phyloP scores from a whole-genome alignment of 2,888 invertebrate species.

The Plebejus anna region DNA sequence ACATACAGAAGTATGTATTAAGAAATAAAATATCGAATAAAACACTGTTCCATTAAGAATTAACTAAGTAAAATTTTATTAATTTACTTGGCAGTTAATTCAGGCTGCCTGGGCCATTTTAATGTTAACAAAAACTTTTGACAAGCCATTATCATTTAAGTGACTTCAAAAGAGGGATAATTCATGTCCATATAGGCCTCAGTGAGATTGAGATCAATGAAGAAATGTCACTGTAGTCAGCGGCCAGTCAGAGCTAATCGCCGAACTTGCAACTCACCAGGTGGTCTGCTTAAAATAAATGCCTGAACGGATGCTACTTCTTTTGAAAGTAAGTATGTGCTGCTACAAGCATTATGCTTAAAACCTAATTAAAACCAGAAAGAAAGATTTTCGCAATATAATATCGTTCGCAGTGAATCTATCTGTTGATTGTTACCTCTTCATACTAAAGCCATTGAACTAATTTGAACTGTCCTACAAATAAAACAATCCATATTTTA shows the following conservation, averaged over 20 bases:
- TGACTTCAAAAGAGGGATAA: neutral
- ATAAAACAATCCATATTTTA: too few relatives aligned
- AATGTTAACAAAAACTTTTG: neutral
- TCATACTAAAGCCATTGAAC: too few relatives aligned
- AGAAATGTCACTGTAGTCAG: neutral
- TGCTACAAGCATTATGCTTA: neutral
- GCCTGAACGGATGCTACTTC: neutral
- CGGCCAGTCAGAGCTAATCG: neutral
- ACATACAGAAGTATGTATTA: too few relatives aligned
- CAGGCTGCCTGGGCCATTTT: too few relatives aligned
- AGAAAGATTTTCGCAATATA: too few relatives aligned
- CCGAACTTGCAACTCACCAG: neutral
- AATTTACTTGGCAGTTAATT: too few relatives aligned
- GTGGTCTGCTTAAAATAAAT: constrained; percentile 2
- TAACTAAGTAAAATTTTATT: too few relatives aligned
- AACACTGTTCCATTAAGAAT: too few relatives aligned
- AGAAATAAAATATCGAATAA: too few relatives aligned
- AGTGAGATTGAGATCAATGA: neutral
- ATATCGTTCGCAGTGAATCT: too few relatives aligned
- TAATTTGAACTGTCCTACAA: too few relatives aligned
- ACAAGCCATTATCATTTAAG: neutral
- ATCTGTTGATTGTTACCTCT: too few relatives aligned
- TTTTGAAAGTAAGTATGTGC: neutral
- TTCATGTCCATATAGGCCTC: neutral
- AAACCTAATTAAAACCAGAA: neutral